Conservation (phyloP, 2,797 vertebrate genomes). For the Cephalopachus bancanus region DNA sequence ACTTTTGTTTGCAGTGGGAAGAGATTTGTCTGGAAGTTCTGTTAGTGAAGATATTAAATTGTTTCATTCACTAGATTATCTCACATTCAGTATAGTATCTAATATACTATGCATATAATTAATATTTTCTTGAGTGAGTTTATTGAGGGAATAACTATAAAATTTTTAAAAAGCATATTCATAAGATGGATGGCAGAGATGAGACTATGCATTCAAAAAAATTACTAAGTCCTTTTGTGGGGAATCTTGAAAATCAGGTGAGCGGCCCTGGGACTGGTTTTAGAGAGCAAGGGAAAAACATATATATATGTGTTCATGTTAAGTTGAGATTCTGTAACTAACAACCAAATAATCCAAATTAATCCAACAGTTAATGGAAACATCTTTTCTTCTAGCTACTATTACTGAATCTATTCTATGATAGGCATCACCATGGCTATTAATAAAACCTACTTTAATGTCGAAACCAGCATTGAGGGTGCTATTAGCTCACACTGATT, state of each 20-base stretch:
- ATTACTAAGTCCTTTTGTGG: not conserved
- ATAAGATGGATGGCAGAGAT: rapidly evolving
- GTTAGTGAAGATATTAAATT: not conserved
- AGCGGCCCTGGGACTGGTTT: not conserved
- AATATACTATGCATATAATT: no score
- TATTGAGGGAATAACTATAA: not conserved
- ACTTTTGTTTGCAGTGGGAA: not conserved
- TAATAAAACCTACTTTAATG: no score
- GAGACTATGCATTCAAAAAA: not conserved
- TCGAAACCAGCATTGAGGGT: no score
- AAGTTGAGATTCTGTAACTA: no score
- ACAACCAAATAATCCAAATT: no score
- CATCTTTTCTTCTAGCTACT: no score
- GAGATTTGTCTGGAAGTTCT: not conserved
- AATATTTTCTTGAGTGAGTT: not conserved
- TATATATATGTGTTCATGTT: no score
- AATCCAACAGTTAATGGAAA: no score
- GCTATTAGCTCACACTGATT: no score
- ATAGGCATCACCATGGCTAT: no score
- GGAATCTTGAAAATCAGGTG: not conserved
- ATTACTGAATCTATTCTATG: no score
- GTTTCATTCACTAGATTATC: not conserved
- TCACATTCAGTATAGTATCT: not conserved
- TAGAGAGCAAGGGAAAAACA: not conserved
- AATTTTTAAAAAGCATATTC: not conserved